Base-by-base conservation (phyloP, 2,888 invertebrate species). In the Oscheius sp. region DNA sequence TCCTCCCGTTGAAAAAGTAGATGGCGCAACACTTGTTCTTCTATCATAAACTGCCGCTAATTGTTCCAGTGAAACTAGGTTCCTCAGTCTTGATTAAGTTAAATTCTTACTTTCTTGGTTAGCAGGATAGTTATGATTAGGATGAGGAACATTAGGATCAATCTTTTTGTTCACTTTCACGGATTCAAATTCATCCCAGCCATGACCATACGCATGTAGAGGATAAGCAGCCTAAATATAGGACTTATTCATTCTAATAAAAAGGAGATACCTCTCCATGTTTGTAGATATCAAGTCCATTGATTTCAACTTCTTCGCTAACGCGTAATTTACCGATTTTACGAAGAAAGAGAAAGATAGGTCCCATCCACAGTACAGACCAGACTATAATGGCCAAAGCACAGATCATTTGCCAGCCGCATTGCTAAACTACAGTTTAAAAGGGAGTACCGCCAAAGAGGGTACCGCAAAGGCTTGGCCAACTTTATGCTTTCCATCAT, bases 31-130 rank as follows among this genome's bases (percentile, higher is more conserved):
- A 31, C 46, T 55, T 1, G 72, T 65, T 48, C 71, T 70, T 50
- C 74, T 63, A 5, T 76, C 75, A 67, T 82, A 82, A 5, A 76
- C 82, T 2, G 75, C 74, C 3, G 82, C 82, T 15, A 82, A 63
- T 37, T 81, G 79, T 71, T 82, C 82, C 45, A 82, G 57, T 0
- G 78, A 78, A 48, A 82, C 81, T 82, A 50, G 46, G n/a, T n/a
- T 69, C 42, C 12, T 42, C 42, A 33, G 31, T 15, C 27, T n/a
- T 31, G 37, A 61, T 31, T 27, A 23, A 17, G 10, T 15, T 58
- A 31, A n/a, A n/a, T 15, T 34, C 71, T 46, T 37, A 75, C 77
- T 75, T 58, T 77, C 75, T 71, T 74, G 77, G 25, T 75, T 65
- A 6, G 50, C 42, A 23, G 42, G 42, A 23, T 45, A 52, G 25